phyloP scores from a whole-genome alignment of 1,140 invertebrate species.

The Trachymyrmex septentrionalis region DNA sequence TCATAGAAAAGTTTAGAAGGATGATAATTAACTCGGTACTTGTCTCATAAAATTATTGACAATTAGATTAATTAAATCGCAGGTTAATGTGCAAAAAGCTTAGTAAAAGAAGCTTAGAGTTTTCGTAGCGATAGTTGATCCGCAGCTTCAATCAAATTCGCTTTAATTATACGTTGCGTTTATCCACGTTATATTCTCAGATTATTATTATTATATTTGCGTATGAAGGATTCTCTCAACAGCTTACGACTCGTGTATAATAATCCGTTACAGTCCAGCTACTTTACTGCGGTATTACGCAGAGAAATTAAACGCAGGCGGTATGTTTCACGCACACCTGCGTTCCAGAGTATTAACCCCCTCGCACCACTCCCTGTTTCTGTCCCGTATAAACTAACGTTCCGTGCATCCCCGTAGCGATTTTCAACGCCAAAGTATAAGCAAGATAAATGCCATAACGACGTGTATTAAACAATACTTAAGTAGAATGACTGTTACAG shows the following conservation, averaged over 20 bases:
- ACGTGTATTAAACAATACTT: constrained; percentile 56
- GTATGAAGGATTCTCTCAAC: constrained; percentile 33
- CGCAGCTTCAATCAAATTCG: constrained; percentile 21
- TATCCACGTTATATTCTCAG: constrained; percentile 14
- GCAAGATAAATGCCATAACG: constrained; percentile 60
- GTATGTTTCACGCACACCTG: constrained; percentile 63
- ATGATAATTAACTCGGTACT: neutral
- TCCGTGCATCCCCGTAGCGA: constrained; percentile 32
- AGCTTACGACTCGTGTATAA: constrained; percentile 51
- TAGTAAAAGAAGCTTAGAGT: constrained; percentile 1
- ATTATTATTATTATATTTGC: constrained; percentile 53
- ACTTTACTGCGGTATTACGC: constrained; percentile 59
- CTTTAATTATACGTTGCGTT: neutral
- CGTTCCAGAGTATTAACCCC: constrained; percentile 48
- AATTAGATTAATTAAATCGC: constrained; percentile 4
- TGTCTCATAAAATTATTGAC: neutral
- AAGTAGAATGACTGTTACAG: constrained; percentile 15
- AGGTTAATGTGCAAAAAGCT: neutral
- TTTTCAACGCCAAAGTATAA: constrained; percentile 53
- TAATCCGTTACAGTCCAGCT: constrained; percentile 57
- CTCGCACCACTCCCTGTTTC: neutral
- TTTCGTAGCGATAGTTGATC: neutral
- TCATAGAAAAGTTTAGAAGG: neutral
- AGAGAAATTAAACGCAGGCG: constrained; percentile 63
- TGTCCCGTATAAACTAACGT: constrained; percentile 41